Percentiles rank a stretch among this genome's conserved stretches.
Evolutionary conservation across 2,113 vertebrate species (phyloP).

Genomic region (Manacus vitellinus): DNA sequence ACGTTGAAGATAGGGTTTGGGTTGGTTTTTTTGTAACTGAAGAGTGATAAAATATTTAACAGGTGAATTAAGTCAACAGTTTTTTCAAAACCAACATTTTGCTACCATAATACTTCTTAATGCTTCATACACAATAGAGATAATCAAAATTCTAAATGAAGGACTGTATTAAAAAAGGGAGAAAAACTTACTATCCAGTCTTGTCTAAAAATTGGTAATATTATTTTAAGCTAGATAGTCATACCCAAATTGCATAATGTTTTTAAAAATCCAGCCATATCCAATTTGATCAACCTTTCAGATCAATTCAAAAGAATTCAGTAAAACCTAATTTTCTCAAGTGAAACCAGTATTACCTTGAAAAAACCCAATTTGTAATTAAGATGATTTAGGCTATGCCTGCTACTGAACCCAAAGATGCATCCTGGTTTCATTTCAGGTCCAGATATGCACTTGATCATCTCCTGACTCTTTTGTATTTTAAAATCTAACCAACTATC

Average conservation of each 20-base stretch:
- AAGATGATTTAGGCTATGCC: background rate
- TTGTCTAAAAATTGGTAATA: background rate
- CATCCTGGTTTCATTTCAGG: background rate
- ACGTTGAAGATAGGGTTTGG: background rate
- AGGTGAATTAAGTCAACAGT: background rate
- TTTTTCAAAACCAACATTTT: background rate
- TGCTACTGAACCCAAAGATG: background rate
- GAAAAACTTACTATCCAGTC: background rate
- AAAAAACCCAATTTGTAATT: background rate
- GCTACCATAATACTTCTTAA: background rate
- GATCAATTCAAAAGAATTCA: background rate
- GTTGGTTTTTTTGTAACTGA: conserved; percentile 25
- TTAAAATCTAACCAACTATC: background rate
- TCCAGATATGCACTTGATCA: background rate
- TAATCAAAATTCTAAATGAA: background rate
- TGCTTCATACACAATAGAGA: background rate
- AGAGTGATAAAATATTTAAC: conserved; percentile 48
- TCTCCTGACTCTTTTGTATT: background rate
- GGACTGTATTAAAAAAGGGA: background rate
- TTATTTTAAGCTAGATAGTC: background rate
- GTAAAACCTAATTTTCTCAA: background rate
- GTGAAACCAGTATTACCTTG: background rate
- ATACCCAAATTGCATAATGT: background rate
- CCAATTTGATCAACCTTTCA: background rate
- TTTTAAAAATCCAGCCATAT: background rate